Evolutionary conservation across 2,888 invertebrate species (phyloP).

Genomic region (Priocnemis perturbator): DNA sequence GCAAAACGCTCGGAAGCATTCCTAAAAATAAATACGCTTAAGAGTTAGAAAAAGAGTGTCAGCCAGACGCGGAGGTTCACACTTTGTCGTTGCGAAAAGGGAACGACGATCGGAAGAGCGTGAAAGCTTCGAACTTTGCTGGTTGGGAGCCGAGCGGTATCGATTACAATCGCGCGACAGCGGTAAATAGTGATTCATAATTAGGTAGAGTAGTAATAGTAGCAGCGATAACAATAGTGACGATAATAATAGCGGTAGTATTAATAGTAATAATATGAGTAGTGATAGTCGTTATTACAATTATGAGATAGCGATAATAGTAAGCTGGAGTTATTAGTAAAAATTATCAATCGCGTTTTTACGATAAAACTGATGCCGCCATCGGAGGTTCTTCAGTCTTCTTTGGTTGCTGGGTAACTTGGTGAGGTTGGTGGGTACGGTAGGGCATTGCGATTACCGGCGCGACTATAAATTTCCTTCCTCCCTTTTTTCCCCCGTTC

Average conservation of each 20-base stretch:
- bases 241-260: conserved; percentile 34
- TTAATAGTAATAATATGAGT: conserved; percentile 30
- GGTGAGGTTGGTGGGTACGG: conserved; percentile 64
- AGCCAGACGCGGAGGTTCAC: neutral
- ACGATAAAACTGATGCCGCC: conserved; percentile 67
- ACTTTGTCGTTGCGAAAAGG: neutral
- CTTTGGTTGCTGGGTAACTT: conserved; percentile 79
- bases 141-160: neutral
- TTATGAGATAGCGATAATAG: conserved; percentile 43
- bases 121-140: conserved; percentile 1
- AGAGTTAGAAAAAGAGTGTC: conserved; percentile 34
- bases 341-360: conserved; percentile 60
- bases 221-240: conserved; percentile 33
- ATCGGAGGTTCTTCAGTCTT: conserved; percentile 77
- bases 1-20: conserved; percentile 10
- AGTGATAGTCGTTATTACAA: conserved; percentile 32
- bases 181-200: neutral
- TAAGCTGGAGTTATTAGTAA: conserved; percentile 54
- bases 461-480: conserved; percentile 38
- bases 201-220: conserved; percentile 23
- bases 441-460: conserved; percentile 44
- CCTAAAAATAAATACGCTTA: conserved; percentile 52
- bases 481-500: conserved; percentile 21
- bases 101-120: conserved; percentile 3
- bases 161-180: neutral